These are phyloP conservation scores for Liparis tanakae DNA, from an alignment of 2,797 vertebrate species.

Conservation along the genomic window DNA sequence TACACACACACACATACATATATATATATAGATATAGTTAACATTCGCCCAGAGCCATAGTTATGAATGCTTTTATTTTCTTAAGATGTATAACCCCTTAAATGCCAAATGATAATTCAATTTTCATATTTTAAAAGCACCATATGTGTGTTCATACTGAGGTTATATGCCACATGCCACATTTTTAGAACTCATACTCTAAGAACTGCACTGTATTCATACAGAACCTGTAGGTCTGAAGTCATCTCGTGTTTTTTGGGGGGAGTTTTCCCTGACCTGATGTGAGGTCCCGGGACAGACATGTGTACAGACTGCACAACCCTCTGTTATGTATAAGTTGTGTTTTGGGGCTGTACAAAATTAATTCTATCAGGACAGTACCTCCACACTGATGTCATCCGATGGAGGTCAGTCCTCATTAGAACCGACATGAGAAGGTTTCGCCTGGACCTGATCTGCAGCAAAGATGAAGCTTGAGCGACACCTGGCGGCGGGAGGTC, in stretches of 20 bases:
- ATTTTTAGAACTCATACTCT: neutral
- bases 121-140: neutral
- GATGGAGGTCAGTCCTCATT: neutral
- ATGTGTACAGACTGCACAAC: too few species aligned
- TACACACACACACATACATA: too few species aligned
- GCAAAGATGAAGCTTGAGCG: constrained; percentile 28
- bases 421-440: neutral
- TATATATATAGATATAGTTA: too few species aligned
- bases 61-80: neutral
- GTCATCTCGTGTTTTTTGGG: too few species aligned
- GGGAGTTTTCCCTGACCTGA: too few species aligned
- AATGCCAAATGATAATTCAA: neutral
- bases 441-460: neutral
- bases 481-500: constrained; percentile 58
- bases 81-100: neutral
- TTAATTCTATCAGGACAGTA: neutral
- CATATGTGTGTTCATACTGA: neutral
- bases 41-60: neutral
- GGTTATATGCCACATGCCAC: too few species aligned
- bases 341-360: too few species aligned
- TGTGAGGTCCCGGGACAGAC: too few species aligned
- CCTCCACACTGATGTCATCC: neutral
- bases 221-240: neutral
- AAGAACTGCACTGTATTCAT: neutral
- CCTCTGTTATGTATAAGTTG: too few species aligned